Evolutionary conservation across 2,888 invertebrate species (phyloP).

Genomic region (Sarcophaga variegata): DNA sequence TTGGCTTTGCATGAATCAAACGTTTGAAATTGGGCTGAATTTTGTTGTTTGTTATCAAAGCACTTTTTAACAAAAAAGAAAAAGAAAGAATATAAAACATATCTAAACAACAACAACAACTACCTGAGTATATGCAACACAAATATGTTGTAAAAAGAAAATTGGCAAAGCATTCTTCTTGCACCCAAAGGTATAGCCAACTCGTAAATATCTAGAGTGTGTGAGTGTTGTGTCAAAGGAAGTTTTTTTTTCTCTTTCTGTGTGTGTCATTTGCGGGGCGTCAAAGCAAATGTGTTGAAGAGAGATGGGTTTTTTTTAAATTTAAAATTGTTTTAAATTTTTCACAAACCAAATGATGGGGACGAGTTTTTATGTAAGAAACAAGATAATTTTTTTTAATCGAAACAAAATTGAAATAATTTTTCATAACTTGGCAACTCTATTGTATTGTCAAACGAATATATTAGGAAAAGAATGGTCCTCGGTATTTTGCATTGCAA

Average conservation of each 20-base stretch:
- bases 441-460: too few relatives aligned
- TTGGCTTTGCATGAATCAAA: constrained; percentile 26
- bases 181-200: constrained; percentile 25
- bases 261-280: background rate
- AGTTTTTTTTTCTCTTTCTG: background rate
- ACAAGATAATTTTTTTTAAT: too few relatives aligned
- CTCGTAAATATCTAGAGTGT: background rate
- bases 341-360: too few relatives aligned
- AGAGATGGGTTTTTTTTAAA: too few relatives aligned
- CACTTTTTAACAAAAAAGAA: constrained; percentile 36
- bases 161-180: constrained; percentile 35
- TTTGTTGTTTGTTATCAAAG: constrained; percentile 38
- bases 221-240: constrained; percentile 17
- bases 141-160: constrained; percentile 5
- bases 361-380: too few relatives aligned
- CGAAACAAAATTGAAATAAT: too few relatives aligned
- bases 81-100: constrained; percentile 22
- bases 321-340: too few relatives aligned
- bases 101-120: constrained; percentile 23
- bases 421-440: too few relatives aligned
- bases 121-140: constrained; percentile 29
- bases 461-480: too few relatives aligned
- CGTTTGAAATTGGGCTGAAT: constrained; percentile 29
- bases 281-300: background rate
- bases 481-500: too few relatives aligned